Conservation (phyloP, 2,113 vertebrate genomes). For the Xyrauchen texanus region DNA sequence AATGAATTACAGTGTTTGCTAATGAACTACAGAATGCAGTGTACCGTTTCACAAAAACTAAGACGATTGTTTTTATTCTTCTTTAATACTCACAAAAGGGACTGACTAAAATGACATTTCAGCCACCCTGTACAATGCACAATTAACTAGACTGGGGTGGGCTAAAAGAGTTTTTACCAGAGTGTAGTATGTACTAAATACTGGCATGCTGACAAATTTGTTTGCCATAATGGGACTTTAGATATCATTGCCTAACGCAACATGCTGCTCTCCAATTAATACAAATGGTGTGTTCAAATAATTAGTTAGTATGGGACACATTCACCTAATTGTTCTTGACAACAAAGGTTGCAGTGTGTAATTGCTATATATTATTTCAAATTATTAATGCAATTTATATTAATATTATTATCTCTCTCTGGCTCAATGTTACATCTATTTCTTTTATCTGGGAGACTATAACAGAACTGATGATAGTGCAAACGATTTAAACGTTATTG, state of each 20-base stretch:
- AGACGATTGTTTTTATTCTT: constrained; percentile 27
- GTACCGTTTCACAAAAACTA: not conserved
- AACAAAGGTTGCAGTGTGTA: not conserved
- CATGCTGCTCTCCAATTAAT: constrained; percentile 27
- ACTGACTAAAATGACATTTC: not conserved
- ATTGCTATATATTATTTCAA: not conserved
- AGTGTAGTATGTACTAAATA: not conserved
- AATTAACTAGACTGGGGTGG: constrained; percentile 1
- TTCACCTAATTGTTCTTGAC: not conserved
- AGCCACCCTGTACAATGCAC: not conserved
- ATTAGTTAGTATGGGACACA: not conserved
- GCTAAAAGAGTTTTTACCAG: constrained; percentile 8
- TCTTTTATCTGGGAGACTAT: constrained; percentile 43
- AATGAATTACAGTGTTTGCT: not conserved
- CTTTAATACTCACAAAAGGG: constrained; percentile 20
- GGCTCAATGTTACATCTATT: constrained; percentile 16
- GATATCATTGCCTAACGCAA: constrained; percentile 6
- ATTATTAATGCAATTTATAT: not conserved
- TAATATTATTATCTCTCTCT: constrained; percentile 8
- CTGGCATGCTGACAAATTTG: constrained; percentile 23
- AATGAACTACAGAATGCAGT: constrained; percentile 2
- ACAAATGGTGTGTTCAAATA: not conserved
- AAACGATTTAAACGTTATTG: constrained; percentile 80
- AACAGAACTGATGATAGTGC: constrained; percentile 65
- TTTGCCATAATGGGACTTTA: not conserved